These are phyloP conservation scores for Laticauda laticaudata DNA, from an alignment of 2,113 vertebrate species.

Conservation along the genomic window DNA sequence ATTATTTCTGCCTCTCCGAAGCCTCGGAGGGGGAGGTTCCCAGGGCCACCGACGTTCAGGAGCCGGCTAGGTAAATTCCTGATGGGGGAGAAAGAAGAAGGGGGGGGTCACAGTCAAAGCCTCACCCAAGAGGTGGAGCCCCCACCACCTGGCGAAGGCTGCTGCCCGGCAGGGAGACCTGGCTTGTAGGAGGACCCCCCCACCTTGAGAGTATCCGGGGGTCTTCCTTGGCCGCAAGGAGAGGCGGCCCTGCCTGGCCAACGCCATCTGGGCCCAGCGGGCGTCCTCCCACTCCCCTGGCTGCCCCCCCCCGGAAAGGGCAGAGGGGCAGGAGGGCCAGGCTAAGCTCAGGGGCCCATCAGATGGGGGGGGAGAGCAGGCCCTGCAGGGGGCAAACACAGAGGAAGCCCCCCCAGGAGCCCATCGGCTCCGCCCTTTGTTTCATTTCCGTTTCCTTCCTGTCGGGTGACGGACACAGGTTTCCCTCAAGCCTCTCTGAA, in stretches of 20 bases:
- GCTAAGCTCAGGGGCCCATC: too few relatives aligned
- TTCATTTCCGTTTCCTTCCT: too few relatives aligned
- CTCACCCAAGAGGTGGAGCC: not conserved
- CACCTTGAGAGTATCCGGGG: too few relatives aligned
- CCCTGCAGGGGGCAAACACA: too few relatives aligned
- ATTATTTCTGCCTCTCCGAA: not conserved
- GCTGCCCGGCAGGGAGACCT: not conserved
- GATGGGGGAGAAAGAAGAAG: rapidly evolving
- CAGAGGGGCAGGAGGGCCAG: too few relatives aligned
- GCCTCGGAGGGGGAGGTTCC: not conserved
- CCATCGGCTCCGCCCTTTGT: too few relatives aligned
- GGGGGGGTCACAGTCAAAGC: not conserved
- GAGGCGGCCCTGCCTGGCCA: too few relatives aligned
- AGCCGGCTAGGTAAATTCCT: conserved; percentile 72
- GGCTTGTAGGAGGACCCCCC: too few relatives aligned
- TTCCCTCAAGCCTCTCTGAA: too few relatives aligned
- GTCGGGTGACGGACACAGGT: too few relatives aligned
- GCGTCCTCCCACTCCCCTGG: not conserved
- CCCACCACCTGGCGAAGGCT: not conserved
- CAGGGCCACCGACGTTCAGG: conserved; percentile 19
- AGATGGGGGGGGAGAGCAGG: too few relatives aligned
- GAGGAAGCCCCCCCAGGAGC: too few relatives aligned
- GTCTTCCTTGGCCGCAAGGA: not conserved
- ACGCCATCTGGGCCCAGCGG: rapidly evolving
- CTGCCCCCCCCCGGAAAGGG: not conserved